Base-by-base conservation (phyloP, 1,140 invertebrate species). In the Drosophila sturtevanti region DNA sequence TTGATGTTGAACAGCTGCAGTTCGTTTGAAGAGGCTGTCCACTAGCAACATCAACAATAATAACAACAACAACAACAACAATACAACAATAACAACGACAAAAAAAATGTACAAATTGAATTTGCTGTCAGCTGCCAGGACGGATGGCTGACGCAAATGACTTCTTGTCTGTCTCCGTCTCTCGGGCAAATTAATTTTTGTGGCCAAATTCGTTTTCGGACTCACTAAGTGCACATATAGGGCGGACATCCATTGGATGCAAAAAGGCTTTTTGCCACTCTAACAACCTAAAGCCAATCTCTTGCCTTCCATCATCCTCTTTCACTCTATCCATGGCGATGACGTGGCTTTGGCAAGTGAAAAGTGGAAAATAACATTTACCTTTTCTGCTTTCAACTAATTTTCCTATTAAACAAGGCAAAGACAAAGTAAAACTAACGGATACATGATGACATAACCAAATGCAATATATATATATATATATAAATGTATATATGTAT, bases 81-180 rank as follows among this genome's bases (percentile, higher is more conserved):
- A 63, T 67, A 60, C n/a, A n/a, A n/a, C n/a, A n/a, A n/a, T n/a
- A n/a, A n/a, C n/a, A n/a, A n/a, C 62, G 61, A 78, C 66, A 67
- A 68, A 81, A 84, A 77, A 81, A 84, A 69, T 81, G 67, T 81
- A 80, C 79, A 87, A 87, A 89, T 87, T 87, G 84, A 87, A 87
- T 87, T 89, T 87, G 65, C 68, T 87, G 82, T 87, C 82, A 87
- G 82, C 75, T 82, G 81, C 66, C 74, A 81, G 76, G 79, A 89
- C 70, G 76, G 84, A 89, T 87, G 79, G 75, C 73, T 87, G 82
- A 87, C 82, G 82, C 82, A 87, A 87, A 87, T 89, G 84, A 87
- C 79, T 87, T 72, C 68, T 76, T 44, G 60, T 68, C 71, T 72
- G 37, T 60, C 63, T 52, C 70, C 34, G 62, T 60, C 69, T 58